Conservation (phyloP, 2,888 invertebrate species). For the Coelinius sp. region DNA sequence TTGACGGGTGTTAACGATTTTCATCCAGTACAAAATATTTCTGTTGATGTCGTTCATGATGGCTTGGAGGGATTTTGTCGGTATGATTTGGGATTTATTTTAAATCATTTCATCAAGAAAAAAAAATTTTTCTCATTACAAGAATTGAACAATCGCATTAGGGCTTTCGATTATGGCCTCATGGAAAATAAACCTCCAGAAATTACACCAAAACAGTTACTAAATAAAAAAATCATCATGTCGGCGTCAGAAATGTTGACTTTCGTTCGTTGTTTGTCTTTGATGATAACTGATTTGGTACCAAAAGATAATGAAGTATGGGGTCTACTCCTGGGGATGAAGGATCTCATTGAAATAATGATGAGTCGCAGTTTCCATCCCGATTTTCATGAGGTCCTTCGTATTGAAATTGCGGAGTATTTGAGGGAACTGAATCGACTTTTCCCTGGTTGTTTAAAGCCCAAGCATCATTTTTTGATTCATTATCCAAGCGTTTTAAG, state of each 20-base stretch:
- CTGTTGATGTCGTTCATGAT: constrained; percentile 18
- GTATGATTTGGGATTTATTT: constrained; percentile 6
- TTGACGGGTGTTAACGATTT: constrained; percentile 4
- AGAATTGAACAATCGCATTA: background rate
- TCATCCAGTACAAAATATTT: constrained; percentile 2
- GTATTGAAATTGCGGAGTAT: constrained; percentile 39
- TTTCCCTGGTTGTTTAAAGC: constrained; percentile 35
- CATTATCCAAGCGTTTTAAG: constrained; percentile 7
- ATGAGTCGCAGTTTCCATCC: constrained; percentile 20
- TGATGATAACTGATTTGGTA: constrained; percentile 43
- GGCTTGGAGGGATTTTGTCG: constrained; percentile 11
- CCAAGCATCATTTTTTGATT: constrained; percentile 41
- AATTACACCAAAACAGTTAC: constrained; percentile 17
- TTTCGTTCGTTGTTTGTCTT: constrained; percentile 38
- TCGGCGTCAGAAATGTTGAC: constrained; percentile 34
- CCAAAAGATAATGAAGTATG: constrained; percentile 36
- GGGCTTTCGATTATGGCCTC: background rate
- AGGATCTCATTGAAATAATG: constrained; percentile 40
- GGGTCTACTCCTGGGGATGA: constrained; percentile 39
- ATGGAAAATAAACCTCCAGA: constrained; percentile 1
- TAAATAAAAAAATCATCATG: background rate
- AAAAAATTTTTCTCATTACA: background rate
- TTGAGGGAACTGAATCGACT: constrained; percentile 19
- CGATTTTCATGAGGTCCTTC: background rate
- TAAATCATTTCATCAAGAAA: background rate